A percentile compares a stretch with the other conserved stretches of the same genome.
These are phyloP conservation scores for Psilopsiagon aymara DNA, from an alignment of 2,113 vertebrate species.

Conservation along the genomic window DNA sequence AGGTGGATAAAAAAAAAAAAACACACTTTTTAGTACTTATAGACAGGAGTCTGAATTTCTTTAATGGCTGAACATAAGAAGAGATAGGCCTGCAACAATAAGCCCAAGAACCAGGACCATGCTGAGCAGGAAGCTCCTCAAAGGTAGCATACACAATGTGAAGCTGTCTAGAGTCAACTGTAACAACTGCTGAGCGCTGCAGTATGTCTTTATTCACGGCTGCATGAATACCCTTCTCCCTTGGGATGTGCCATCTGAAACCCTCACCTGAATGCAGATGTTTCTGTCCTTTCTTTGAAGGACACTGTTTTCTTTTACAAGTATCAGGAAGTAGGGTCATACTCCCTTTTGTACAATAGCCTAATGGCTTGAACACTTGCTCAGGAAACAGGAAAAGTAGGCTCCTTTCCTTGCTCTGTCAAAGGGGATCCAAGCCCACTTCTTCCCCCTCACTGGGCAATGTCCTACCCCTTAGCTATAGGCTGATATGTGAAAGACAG, in stretches of 20 bases:
- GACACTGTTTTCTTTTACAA: slow-evolving; percentile 54
- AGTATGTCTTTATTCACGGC: not conserved
- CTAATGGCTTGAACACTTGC: slow-evolving; percentile 69
- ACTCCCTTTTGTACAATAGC: slow-evolving; percentile 59
- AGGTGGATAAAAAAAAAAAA: not conserved
- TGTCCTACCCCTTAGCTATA: not conserved
- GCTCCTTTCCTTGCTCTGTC: slow-evolving; percentile 42
- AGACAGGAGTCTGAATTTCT: not conserved
- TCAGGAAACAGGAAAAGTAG: slow-evolving; percentile 70
- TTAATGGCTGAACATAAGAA: not conserved
- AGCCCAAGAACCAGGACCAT: not conserved
- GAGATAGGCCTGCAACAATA: not conserved
- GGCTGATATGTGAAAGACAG: not conserved
- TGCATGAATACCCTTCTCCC: slow-evolving; percentile 15
- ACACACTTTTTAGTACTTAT: not conserved
- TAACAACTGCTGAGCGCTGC: slow-evolving; percentile 49
- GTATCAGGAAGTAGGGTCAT: slow-evolving; percentile 39
- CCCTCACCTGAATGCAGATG: slow-evolving; percentile 42
- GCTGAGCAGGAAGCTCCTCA: slow-evolving; percentile 35
- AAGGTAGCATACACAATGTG: not conserved
- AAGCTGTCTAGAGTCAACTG: not conserved
- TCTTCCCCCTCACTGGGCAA: not conserved
- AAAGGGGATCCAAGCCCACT: not conserved
- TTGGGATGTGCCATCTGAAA: slow-evolving; percentile 46
- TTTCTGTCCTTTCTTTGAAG: slow-evolving; percentile 50